Evolutionary conservation across 2,797 vertebrate genomes (phyloP), one percentile per base, ranked within the genome.

Genomic region (Delichon dasypus): DNA sequence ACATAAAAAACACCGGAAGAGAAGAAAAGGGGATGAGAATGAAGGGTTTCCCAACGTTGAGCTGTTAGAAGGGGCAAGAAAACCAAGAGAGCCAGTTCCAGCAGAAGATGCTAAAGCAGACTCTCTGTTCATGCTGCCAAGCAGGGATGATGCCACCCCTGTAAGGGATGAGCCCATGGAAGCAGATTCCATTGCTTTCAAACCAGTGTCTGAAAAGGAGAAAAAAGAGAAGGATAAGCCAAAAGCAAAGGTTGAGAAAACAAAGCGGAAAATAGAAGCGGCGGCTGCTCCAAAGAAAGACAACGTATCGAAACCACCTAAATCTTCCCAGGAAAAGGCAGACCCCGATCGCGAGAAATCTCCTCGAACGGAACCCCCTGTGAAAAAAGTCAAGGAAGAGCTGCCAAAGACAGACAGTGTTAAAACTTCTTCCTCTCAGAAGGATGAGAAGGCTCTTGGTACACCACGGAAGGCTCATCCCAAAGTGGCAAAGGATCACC

Each of bases 121-220:
- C 20, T 94, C 98, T 4, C 70, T 98, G 14, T 98, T 98, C 90
- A 97, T 98, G 92, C 97, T 98, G 51, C 98, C 98, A 4, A 97
- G 97, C 87, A 98, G 99, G 91, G 99, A 99, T 9, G 99, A 99
- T 88, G 99, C 99, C 34, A 99, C 99, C 6, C 99, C 99, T 1
- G 99, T 99, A 89, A 98, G 99, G 95, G 99, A 99, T 25, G 99
- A 98, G 76, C 99, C 99, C 3, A 99, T 99, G 99, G 99, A 99
- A n/a, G 98, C 98, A 3, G 90, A 98, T 29, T 97, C 98, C 2
- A 96, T 98, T 60, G 95, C 98, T 89, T 97, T 98, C 61, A 98
- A 98, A 87, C 96, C 97, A 7, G 57, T 98, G 25, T 98, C 98
- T 47, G 98, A 99, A 62, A 99, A 99, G 94, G 98, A 98, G 48